Base-by-base conservation (phyloP, 2,113 vertebrate species). In the Lophotis ruficrista region DNA sequence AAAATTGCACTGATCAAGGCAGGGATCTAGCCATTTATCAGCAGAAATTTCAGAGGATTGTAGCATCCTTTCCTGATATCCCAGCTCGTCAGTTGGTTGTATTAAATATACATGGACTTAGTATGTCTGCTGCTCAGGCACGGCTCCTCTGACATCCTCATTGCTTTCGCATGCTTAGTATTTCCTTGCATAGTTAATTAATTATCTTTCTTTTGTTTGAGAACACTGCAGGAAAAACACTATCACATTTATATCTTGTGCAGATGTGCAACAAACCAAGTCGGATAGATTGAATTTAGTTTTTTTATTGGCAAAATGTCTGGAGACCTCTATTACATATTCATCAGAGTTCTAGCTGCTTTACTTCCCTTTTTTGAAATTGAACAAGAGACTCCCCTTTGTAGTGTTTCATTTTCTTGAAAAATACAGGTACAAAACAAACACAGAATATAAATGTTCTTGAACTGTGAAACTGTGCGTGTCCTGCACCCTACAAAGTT, bases 241-340 rank as follows among this genome's bases (percentile, higher is more conserved):
- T 21, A 33, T 68, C 73, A 65, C 35, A 21, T 89, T 89, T 85
- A 28, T 60, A 27, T 85, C 70, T 89, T 61, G 10, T 85, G n/a
- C 77, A 89, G 48, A 78, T 38, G 15, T 76, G 65, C 70, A 82
- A 68, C 66, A 91, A 71, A 61, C 23, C 45, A 82, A 79, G 35
- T 71, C 68, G 75, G 79, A 78, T 78, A 81, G 56, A 84, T 48
- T 64, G 21, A 90, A 70, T 90, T 94, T 78, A 56, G 23, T 25
- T 58, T 91, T 91, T 83, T 91, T 75, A 68, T 31, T 91, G 83
- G 65, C 65, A 93, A 91, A 89, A 53, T 79, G 45, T 72, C 89
- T 79, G 33, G 61, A 89, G 85, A 65, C n/a, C 5, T 68, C n/a
- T 45, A 14, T 71, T 78, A 71, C 0, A 0, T 58, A 54, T 38